Evolutionary conservation across 2,113 vertebrate genomes (phyloP), one percentile per base, ranked within the genome.

Genomic region (Camarhynchus parvulus): DNA sequence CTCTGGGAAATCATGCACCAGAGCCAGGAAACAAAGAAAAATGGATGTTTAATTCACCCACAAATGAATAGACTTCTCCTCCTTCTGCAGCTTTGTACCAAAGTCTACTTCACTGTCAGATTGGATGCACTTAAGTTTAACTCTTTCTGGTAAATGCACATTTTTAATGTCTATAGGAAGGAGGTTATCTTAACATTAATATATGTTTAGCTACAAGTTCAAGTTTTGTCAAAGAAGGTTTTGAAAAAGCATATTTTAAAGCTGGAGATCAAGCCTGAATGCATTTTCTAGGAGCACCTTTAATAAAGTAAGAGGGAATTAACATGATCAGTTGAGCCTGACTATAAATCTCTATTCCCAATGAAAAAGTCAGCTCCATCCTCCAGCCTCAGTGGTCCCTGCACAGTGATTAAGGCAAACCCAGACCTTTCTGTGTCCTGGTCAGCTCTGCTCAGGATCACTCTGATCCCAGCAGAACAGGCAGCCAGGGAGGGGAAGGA

Each of bases 1-100:
- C 90, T 16, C 50, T 67, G 92, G 94, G 94, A 96, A 96, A 94
- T 92, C 95, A 89, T 2, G 46, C 55, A 73, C 72, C 31, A 33
- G 19, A 77, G 63, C 21, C 72, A 83, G 63, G 78, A 67, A 91
- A 91, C 64, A 83, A 95, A 93, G 90, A 41, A 47, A 95, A 89
- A 91, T 20, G 28, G 76, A 81, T 55, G 53, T 44, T 90, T 83
- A 80, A 90, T 77, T 92, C 90, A 80, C 41, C 35, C 84, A 56
- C 72, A 88, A 85, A 91, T 55, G 35, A 88, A 95, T 8, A 80
- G 79, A 72, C 28, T 47, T 72, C 69, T 93, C 39, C 39, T 93
- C 27, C 59, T 92, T 49, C 67, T 2, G 6, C 63, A 77, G 70
- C 46, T 83, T 59, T 64, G 39, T 59, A 62, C 39, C 25, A 63